Base-by-base conservation (phyloP, 2,113 vertebrate species). In the Corythaixoides concolor region DNA sequence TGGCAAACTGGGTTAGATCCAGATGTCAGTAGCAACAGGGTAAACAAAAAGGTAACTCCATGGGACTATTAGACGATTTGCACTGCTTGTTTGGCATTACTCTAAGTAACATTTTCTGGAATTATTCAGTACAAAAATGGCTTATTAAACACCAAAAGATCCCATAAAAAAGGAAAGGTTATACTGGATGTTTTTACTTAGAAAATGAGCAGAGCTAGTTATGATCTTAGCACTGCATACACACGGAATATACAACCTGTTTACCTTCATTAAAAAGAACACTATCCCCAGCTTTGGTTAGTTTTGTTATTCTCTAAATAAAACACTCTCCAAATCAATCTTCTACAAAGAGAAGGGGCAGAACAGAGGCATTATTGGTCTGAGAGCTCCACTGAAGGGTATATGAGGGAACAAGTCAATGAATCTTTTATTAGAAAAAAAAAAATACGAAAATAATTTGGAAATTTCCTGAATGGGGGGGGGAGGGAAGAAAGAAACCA, bases 341-440 rank as follows among this genome's bases (percentile, higher is more conserved):
- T 81, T 72, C 55, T 91, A 68, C 26, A 41, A 84, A 78, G 18
- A 35, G 35, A 81, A 84, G 27, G 33, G 32, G 14, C 39, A 93
- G 84, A 83, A 56, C 58, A 83, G 68, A 24, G 39, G 11, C 11
- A 68, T 35, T 90, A 64, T 68, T 81, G 53, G 60, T 75, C 76
- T 88, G 91, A 95, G 41, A 55, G 37, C 94, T 93, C 84, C 58
- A 56, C 64, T 95, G 85, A 96, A 92, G 56, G 60, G 41, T 90
- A 88, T n/a, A 17, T 15, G 85, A 94, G 92, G 67, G 45, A 95
- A 88, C 12, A 81, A 95, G 66, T 14, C 67, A 41, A 91, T 90
- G 47, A 91, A 95, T 87, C 80, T 90, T 85, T 89, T 75, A 98
- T 96, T 79, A 93, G 78, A 47, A 33, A 77, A 28, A 58, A 94